phyloP scores from a whole-genome alignment of 2,888 invertebrate genomes.

The Hypercompe scribonia region DNA sequence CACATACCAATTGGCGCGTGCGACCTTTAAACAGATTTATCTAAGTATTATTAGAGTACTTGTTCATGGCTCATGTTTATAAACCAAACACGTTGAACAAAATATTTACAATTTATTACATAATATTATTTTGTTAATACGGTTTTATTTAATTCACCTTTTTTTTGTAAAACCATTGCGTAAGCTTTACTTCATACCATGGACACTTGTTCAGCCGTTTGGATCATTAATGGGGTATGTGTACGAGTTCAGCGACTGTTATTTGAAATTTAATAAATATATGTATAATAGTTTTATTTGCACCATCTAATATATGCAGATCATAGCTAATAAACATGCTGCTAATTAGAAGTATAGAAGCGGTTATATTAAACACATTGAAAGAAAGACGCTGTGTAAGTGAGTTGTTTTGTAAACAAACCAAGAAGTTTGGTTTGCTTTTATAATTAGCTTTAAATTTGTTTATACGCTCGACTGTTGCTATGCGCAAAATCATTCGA shows the following conservation, averaged over 20 bases:
- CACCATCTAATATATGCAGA: neutral
- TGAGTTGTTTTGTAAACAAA: conserved; percentile 8
- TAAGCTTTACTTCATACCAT: neutral
- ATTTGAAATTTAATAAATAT: too few species aligned
- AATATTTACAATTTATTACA: neutral
- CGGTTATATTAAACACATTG: neutral
- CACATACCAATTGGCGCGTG: neutral
- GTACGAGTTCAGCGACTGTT: neutral
- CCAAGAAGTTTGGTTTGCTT: neutral
- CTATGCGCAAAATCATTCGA: conserved; percentile 4
- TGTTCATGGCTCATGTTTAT: neutral
- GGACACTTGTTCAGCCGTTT: neutral
- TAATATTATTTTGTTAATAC: neutral
- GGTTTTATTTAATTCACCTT: neutral
- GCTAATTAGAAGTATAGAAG: neutral
- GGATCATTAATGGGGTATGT: neutral
- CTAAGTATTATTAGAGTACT: neutral
- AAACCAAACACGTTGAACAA: neutral
- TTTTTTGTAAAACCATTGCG: neutral
- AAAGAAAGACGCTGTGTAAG: neutral
- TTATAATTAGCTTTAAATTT: conserved; percentile 4
- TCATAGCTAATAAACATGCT: neutral
- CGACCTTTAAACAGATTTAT: neutral
- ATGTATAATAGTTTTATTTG: too few species aligned
- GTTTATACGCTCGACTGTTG: conserved; percentile 1